phyloP scores from a whole-genome alignment of 2,113 vertebrate genomes.

The Callithrix jacchus region DNA sequence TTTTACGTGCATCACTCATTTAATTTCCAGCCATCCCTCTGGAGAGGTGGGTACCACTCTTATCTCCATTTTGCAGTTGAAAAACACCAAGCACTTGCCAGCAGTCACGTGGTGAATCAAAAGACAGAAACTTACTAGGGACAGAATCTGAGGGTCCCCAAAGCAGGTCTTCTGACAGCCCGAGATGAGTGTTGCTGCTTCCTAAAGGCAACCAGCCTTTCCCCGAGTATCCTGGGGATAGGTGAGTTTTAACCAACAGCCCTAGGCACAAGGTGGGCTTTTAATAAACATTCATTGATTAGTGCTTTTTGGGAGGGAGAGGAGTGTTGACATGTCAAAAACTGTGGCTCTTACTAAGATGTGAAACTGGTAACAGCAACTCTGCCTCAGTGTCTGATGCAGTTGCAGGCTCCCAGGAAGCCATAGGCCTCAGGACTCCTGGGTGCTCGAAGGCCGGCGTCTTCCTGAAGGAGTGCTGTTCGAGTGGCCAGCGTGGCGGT shows the following conservation, averaged over 20 bases:
- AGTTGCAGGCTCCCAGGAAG: background rate
- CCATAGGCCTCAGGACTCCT: fast-evolving
- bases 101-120: fast-evolving
- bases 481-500: too few relatives aligned
- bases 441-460: background rate
- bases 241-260: fast-evolving
- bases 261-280: too few relatives aligned
- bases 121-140: background rate
- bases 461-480: background rate
- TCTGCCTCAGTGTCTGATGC: background rate
- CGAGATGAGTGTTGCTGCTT: fast-evolving
- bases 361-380: background rate
- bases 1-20: fast-evolving
- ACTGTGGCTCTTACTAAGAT: background rate
- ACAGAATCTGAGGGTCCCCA: background rate
- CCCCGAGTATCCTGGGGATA: fast-evolving
- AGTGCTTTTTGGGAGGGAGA: background rate
- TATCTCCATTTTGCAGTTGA: too few relatives aligned
- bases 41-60: fast-evolving
- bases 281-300: fast-evolving
- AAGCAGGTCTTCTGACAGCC: background rate
- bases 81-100: fast-evolving
- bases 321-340: too few relatives aligned
- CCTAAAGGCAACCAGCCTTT: fast-evolving
- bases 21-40: fast-evolving